These are phyloP conservation scores for Pararge aegeria DNA, from an alignment of 1,140 invertebrate species.

Conservation along the genomic window DNA sequence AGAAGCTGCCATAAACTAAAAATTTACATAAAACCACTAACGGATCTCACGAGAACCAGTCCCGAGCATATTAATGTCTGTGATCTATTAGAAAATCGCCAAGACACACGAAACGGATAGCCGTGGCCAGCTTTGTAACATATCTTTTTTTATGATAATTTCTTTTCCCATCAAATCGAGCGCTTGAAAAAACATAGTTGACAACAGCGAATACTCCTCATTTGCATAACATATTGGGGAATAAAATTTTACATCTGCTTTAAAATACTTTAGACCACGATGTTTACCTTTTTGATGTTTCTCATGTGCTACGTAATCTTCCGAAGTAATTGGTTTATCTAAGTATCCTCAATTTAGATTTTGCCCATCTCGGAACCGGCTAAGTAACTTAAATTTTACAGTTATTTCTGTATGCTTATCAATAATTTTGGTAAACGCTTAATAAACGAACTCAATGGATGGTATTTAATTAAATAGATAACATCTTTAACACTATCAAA, in stretches of 20 bases:
- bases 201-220: constrained; percentile 41
- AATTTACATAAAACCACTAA: constrained; percentile 77
- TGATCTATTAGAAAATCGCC: constrained; percentile 79
- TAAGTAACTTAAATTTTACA: not conserved
- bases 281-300: not conserved
- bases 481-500: too few relatives aligned
- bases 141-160: constrained; percentile 68
- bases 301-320: not conserved
- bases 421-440: not conserved
- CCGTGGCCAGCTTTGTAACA: constrained; percentile 48
- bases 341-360: constrained; percentile 2
- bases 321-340: constrained; percentile 2
- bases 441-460: not conserved
- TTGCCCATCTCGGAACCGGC: not conserved
- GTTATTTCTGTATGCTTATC: not conserved
- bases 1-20: constrained; percentile 68
- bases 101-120: constrained; percentile 46
- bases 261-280: constrained; percentile 12
- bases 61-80: constrained; percentile 65
- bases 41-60: constrained; percentile 75
- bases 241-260: constrained; percentile 49
- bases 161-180: constrained; percentile 55
- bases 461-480: too few relatives aligned
- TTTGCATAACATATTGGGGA: constrained; percentile 56
- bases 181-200: constrained; percentile 36